Base-by-base conservation (phyloP, 2,888 invertebrate genomes). In the Bembecia ichneumoniformis region DNA sequence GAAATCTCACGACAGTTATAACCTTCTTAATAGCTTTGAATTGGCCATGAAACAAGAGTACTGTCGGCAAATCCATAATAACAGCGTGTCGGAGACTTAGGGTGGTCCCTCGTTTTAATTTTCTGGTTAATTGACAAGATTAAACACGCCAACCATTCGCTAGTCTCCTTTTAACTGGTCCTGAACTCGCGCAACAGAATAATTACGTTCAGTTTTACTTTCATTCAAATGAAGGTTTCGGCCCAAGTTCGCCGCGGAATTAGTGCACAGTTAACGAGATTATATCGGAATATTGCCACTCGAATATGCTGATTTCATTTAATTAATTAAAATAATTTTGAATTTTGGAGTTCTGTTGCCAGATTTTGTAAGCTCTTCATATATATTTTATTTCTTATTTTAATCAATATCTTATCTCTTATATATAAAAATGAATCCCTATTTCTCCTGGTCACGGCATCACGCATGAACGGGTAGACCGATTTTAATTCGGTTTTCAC, bases 61-160 rank as follows among this genome's bases (percentile, higher is more conserved):
- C 13, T 13, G 28, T 47, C 55, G 56, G 62, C 65, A 64, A 62
- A 66, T 61, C 59, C 55, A 56, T 54, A 48, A 58, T 56, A 62
- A 60, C 46, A 56, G 56, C 63, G 58, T 62, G 52, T 60, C 58
- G 56, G 54, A 55, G 59, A 57, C 58, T 58, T 55, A 46, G 55
- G 58, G 51, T 47, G 53, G 48, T 58, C 56, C 57, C 55, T 58
- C 56, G 54, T 61, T 62, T 63, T 66, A 76, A 77, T 79, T 78
- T 74, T 71, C 69, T 61, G 63, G 70, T 68, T 78, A 78, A 81
- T 78, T 77, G 70, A 71, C 68, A 66, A 71, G 70, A 81, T 79
- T 77, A 79, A 76, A 74, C 61, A 66, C 57, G 58, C 63, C 63
- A 71, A 68, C 62, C 64, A 64, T 68, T 74, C 53, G 57, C 62